A percentile compares a stretch with the other conserved stretches of the same genome.
Evolutionary conservation across 2,888 invertebrate species (phyloP).

Genomic region (Meta bourneti): DNA sequence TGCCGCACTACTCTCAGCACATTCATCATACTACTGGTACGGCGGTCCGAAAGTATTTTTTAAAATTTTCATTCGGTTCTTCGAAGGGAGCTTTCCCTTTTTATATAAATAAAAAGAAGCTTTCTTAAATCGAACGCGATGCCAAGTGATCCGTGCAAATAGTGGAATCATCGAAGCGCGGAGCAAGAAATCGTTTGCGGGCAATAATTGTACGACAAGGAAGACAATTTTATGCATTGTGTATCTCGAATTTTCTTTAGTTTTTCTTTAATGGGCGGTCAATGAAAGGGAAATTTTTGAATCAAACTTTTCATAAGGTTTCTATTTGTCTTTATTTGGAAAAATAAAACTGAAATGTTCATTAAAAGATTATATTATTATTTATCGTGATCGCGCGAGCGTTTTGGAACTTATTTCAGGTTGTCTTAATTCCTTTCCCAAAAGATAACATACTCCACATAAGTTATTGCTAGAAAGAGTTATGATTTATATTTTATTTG

Average conservation of each 20-base stretch:
- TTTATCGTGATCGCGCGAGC: no score
- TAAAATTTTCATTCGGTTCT: background rate
- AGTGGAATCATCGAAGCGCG: slow-evolving; percentile 20
- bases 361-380: no score
- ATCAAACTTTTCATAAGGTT: no score
- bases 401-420: no score
- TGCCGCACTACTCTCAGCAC: background rate
- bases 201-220: slow-evolving; percentile 16
- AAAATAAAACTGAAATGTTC: no score
- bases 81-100: slow-evolving; percentile 11
- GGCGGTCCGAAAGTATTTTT: slow-evolving; percentile 6
- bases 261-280: background rate
- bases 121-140: slow-evolving; percentile 1
- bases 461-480: no score
- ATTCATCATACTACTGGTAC: slow-evolving; percentile 11
- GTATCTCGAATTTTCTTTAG: background rate
- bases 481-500: no score
- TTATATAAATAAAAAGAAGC: background rate
- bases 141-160: slow-evolving; percentile 30
- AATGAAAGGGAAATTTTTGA: background rate
- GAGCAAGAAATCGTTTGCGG: slow-evolving; percentile 12
- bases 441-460: no score
- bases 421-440: no score
- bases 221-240: slow-evolving; percentile 4
- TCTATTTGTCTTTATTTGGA: no score